Evolutionary conservation across 92 coral and sea anemone genomes (phyloP).

Genomic region (Metridium senile): DNA sequence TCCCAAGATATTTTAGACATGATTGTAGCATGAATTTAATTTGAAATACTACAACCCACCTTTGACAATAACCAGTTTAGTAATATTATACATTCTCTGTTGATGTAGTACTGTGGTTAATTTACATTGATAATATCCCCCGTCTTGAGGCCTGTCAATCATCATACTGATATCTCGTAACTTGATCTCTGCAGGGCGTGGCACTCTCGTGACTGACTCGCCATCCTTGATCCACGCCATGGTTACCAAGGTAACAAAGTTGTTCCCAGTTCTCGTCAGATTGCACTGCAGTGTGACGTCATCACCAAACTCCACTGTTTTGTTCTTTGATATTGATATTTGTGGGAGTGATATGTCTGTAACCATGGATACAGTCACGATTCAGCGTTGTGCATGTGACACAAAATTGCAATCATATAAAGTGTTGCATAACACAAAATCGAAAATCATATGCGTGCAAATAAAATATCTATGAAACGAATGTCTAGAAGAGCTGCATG

Average conservation of each 20-base stretch:
- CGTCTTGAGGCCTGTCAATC: slow-evolving; percentile 34
- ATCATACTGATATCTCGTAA: slow-evolving; percentile 27
- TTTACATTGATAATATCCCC: slow-evolving; percentile 44
- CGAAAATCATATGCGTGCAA: no score
- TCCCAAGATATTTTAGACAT: no score
- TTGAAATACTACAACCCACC: slow-evolving; percentile 28
- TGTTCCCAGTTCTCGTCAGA: slow-evolving; percentile 24
- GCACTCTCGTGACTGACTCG: slow-evolving; percentile 20
- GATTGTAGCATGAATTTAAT: no score
- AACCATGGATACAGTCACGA: background rate
- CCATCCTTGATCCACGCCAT: slow-evolving; percentile 59
- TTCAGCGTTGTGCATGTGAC: no score
- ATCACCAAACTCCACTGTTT: slow-evolving; percentile 16
- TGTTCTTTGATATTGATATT: slow-evolving; percentile 25
- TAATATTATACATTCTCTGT: slow-evolving; percentile 33
- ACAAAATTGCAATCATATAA: no score
- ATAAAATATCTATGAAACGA: no score
- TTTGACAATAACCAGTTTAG: slow-evolving; percentile 27
- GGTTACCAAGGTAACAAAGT: slow-evolving; percentile 13
- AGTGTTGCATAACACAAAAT: no score
- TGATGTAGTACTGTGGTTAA: slow-evolving; percentile 27
- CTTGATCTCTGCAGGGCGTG: slow-evolving; percentile 23
- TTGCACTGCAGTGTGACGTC: slow-evolving; percentile 39
- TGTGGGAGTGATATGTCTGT: slow-evolving; percentile 51
- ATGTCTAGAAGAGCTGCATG: no score